These are phyloP conservation scores for Agrotis ipsilon DNA, from an alignment of 2,888 invertebrate genomes.

Conservation along the genomic window DNA sequence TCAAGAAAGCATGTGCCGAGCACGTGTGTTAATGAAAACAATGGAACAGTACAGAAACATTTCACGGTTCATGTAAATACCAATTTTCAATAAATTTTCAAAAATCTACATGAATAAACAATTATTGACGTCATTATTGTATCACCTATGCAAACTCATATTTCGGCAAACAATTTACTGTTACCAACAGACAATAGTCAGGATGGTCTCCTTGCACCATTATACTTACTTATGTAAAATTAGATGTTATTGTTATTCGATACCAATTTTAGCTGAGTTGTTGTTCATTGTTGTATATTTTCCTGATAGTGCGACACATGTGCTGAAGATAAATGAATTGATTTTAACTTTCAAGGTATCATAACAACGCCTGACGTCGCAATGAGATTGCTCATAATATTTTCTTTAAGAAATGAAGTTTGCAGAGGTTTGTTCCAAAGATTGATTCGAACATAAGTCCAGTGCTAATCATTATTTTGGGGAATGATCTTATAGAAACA, in stretches of 20 bases:
- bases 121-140: constrained; percentile 1
- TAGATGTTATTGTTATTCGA: constrained; percentile 5
- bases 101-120: constrained; percentile 5
- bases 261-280: constrained; percentile 1
- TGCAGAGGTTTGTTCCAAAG: neutral
- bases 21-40: constrained; percentile 17
- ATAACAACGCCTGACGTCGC: constrained; percentile 3
- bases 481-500: neutral
- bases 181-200: constrained; percentile 15
- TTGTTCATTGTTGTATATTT: constrained; percentile 16
- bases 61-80: constrained; percentile 2
- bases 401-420: neutral
- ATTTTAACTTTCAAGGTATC: constrained; percentile 36
- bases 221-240: neutral
- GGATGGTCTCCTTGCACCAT: constrained; percentile 4
- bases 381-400: constrained; percentile 3
- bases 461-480: neutral
- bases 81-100: neutral
- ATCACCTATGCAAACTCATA: constrained; percentile 35
- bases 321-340: constrained; percentile 22
- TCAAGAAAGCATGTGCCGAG: neutral
- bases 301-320: constrained; percentile 33
- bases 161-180: constrained; percentile 22
- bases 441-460: neutral
- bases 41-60: constrained; percentile 3